These are phyloP conservation scores for Clitarchus hookeri DNA, from an alignment of 2,888 invertebrate species.

Conservation along the genomic window DNA sequence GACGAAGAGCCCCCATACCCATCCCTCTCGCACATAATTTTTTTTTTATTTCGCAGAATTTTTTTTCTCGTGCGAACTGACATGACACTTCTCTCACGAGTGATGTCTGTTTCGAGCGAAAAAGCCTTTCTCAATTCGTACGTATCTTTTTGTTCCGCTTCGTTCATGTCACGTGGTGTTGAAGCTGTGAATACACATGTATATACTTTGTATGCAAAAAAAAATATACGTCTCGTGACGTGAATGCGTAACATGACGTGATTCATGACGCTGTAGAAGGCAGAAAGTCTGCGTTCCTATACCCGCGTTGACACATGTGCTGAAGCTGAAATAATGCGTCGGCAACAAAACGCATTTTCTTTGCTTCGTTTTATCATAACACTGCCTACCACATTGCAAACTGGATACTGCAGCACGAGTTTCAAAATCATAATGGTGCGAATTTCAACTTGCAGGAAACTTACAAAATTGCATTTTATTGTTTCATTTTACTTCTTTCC, in stretches of 20 bases:
- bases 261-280: neutral
- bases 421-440: too few relatives aligned
- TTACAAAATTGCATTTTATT: too few relatives aligned
- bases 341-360: neutral
- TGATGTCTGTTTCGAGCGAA: slow-evolving; percentile 1
- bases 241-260: neutral
- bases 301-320: neutral
- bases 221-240: neutral
- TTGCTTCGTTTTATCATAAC: neutral
- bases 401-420: too few relatives aligned
- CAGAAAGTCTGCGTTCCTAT: neutral
- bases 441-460: too few relatives aligned
- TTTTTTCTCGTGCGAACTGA: neutral
- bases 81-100: slow-evolving; percentile 2
- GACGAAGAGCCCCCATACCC: neutral
- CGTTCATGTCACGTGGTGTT: slow-evolving; percentile 4
- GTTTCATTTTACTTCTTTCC: too few relatives aligned
- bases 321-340: neutral
- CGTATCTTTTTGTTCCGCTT: neutral
- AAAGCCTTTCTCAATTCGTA: slow-evolving; percentile 11
- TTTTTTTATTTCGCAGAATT: neutral
- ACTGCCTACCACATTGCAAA: neutral
- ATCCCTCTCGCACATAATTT: neutral
- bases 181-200: neutral
- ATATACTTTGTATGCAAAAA: neutral